These are phyloP conservation scores for Actias luna DNA, from an alignment of 2,888 invertebrate genomes.

Conservation along the genomic window DNA sequence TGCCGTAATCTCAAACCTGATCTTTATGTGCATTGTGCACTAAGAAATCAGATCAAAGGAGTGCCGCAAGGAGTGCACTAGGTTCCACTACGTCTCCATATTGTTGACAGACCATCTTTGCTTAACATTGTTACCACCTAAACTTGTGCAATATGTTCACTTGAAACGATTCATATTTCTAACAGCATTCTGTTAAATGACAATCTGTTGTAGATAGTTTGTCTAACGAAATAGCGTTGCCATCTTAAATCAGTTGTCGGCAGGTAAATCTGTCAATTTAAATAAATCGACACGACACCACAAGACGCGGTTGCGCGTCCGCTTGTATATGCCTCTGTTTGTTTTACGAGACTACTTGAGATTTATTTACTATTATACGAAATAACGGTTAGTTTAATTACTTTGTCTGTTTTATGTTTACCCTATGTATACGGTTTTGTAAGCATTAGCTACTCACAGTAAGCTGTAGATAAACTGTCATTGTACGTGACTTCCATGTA, in stretches of 20 bases:
- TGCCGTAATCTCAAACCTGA: slow-evolving; percentile 52
- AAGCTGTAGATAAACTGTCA: slow-evolving; percentile 28
- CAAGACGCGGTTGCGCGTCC: slow-evolving; percentile 29
- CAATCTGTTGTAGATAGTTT: slow-evolving; percentile 33
- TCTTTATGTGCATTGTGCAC: slow-evolving; percentile 37
- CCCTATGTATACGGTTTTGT: slow-evolving; percentile 38
- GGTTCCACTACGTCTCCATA: slow-evolving; percentile 33
- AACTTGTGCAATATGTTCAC: neutral
- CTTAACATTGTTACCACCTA: neutral
- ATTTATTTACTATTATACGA: slow-evolving; percentile 62
- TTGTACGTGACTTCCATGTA: slow-evolving; percentile 23
- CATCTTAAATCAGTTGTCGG: slow-evolving; percentile 35
- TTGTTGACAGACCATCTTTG: neutral
- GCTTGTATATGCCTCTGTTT: slow-evolving; percentile 51
- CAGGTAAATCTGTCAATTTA: slow-evolving; percentile 47
- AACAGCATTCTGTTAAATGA: slow-evolving; percentile 14
- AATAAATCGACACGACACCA: slow-evolving; percentile 32
- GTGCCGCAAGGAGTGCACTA: slow-evolving; percentile 48
- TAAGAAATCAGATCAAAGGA: slow-evolving; percentile 45
- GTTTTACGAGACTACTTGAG: slow-evolving; percentile 52
- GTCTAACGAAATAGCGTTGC: slow-evolving; percentile 32
- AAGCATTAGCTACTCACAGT: slow-evolving; percentile 37
- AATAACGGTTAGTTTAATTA: slow-evolving; percentile 69
- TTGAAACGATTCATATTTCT: slow-evolving; percentile 12
- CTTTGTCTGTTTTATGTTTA: slow-evolving; percentile 59